These are phyloP conservation scores for Megaceryle maxima DNA, from an alignment of 2,113 vertebrate species.

Conservation along the genomic window DNA sequence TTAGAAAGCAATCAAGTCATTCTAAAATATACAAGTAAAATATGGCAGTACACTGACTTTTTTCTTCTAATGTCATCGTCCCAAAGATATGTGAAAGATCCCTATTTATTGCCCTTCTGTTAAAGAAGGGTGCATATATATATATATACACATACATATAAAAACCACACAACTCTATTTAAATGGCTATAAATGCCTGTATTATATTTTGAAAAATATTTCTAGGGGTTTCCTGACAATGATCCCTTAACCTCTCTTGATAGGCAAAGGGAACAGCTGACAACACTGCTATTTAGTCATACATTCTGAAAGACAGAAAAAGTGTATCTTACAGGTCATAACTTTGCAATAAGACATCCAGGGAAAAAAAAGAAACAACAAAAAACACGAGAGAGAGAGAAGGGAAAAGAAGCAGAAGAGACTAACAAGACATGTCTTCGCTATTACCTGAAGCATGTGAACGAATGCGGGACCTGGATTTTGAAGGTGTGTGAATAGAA, in stretches of 20 bases:
- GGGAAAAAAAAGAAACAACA: neutral
- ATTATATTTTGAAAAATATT: neutral
- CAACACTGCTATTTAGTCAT: neutral
- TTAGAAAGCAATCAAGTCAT: neutral
- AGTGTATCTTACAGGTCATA: neutral
- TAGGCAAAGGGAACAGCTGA: neutral
- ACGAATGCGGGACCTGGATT: slow-evolving; percentile 60
- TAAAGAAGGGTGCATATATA: neutral
- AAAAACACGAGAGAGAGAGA: too few species aligned
- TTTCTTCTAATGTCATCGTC: neutral
- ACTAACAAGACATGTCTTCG: neutral
- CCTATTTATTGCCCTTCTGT: neutral
- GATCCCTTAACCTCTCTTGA: neutral
- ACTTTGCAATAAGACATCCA: neutral
- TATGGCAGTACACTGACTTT: neutral
- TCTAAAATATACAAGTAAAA: neutral
- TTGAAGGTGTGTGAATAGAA: slow-evolving; percentile 55
- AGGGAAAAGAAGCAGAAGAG: too few species aligned
- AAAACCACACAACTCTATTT: neutral
- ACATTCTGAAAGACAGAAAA: neutral
- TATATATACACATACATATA: too few species aligned
- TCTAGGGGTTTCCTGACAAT: neutral
- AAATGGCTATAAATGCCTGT: neutral
- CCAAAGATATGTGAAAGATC: neutral
- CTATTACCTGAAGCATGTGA: slow-evolving; percentile 53